Conservation (phyloP, 2,888 invertebrate species). For the Lasioglossum vierecki region DNA sequence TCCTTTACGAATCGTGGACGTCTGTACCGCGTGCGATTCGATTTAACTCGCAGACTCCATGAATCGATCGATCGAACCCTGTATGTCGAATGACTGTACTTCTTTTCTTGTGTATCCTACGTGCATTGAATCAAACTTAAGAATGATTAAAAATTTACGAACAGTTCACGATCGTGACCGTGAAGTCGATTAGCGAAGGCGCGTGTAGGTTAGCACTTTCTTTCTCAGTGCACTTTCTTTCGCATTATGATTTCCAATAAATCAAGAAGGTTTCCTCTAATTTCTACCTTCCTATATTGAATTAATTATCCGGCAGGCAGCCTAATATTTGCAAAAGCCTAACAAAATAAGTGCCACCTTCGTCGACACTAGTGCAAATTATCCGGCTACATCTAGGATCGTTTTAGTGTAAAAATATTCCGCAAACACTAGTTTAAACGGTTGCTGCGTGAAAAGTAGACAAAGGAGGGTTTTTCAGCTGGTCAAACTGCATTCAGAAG, state of each 20-base stretch:
- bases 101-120: neutral
- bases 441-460: neutral
- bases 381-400: neutral
- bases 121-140: neutral
- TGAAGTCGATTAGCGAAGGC: constrained; percentile 2
- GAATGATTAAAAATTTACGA: neutral
- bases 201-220: neutral
- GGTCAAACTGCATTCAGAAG: neutral
- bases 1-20: neutral
- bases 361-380: neutral
- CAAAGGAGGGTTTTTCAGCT: neutral
- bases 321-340: neutral
- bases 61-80: neutral
- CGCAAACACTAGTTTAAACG: neutral
- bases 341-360: neutral
- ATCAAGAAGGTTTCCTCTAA: neutral
- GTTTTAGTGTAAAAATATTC: neutral
- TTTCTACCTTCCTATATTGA: neutral
- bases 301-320: neutral
- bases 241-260: neutral
- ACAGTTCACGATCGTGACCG: neutral
- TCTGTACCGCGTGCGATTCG: neutral
- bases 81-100: neutral
- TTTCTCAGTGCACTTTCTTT: neutral
- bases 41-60: neutral